A percentile compares a stretch with the other conserved stretches of the same genome.
These are phyloP conservation scores for Chironomus riparius DNA, from an alignment of 2,888 invertebrate species.

Conservation along the genomic window DNA sequence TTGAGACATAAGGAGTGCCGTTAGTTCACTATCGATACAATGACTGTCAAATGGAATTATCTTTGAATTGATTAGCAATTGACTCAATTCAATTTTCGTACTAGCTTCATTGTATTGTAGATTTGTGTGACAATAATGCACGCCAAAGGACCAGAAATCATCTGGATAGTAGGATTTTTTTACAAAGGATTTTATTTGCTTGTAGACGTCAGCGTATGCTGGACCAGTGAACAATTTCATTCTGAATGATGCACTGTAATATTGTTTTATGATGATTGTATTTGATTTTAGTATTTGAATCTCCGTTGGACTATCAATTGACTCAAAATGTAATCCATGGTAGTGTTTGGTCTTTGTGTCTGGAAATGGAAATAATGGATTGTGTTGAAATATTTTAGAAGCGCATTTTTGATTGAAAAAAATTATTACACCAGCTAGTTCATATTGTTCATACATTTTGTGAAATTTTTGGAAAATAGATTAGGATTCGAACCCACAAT, in stretches of 20 bases:
- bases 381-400: background rate
- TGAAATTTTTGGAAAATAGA: too few species aligned
- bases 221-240: background rate
- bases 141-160: slow-evolving; percentile 8
- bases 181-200: background rate
- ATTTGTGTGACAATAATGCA: slow-evolving; percentile 11
- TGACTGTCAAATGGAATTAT: slow-evolving; percentile 21
- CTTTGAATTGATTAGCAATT: background rate
- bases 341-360: slow-evolving; percentile 14
- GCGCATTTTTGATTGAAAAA: background rate
- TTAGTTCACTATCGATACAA: slow-evolving; percentile 19
- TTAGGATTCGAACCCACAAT: too few species aligned
- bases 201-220: background rate
- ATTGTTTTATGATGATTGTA: slow-evolving; percentile 14
- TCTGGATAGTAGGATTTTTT: background rate
- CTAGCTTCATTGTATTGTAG: slow-evolving; percentile 2
- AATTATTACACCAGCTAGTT: too few species aligned
- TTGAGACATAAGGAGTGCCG: background rate
- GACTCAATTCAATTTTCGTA: slow-evolving; percentile 18
- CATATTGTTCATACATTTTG: too few species aligned
- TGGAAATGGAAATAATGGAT: background rate
- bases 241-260: slow-evolving; percentile 3
- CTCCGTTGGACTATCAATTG: slow-evolving; percentile 21
- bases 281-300: slow-evolving; percentile 23
- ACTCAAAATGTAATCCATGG: slow-evolving; percentile 19